Base-by-base conservation (phyloP, 2,888 invertebrate genomes). In the Parnassius glacialis region DNA sequence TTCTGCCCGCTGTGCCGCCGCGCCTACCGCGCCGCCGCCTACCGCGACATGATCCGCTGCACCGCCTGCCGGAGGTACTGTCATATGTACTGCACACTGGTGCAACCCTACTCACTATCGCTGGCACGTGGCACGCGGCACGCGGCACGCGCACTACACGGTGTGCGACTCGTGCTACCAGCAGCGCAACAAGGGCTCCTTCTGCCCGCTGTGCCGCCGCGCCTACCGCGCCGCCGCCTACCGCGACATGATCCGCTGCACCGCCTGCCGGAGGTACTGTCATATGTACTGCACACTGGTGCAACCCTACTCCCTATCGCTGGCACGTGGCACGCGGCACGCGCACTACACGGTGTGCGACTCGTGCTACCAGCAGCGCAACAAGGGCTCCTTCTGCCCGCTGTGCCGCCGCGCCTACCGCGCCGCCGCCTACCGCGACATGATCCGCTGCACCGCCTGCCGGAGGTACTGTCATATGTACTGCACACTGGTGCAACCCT, bases 101-200 rank as follows among this genome's bases (percentile, higher is more conserved):
- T 34, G 5, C 34, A 1, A 7, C 34, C 34, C 34, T 5, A 34
- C 34, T 34, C 10, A 11, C 43, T 43, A 43, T 10, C 95, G 98
- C 69, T 99, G 99, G 99, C 99, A n/a, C n/a, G n/a, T n/a, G n/a
- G n/a, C n/a, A n/a, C n/a, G n/a, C n/a, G n/a, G n/a, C n/a, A n/a
- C n/a, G n/a, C n/a, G n/a, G n/a, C n/a, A 99, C 90, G 95, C 97
- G 67, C 98, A 99, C 92, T 99, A 97, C 92, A 97, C 98, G 0
- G 97, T 99, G 68, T 99, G 99, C 90, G 99, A 99, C 93, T 98
- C 98, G 52, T 99, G 99, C 90, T 99, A 99, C 91, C 99, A 99
- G 85, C 98, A 98, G 85, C 93, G 98, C 58, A 99, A 99, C 90
- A 99, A 99, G 88, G 98, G 98, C 64, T 96, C 96, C 65, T 97